Evolutionary conservation across 2,888 invertebrate species (phyloP).

Genomic region (Chalcis sispes): DNA sequence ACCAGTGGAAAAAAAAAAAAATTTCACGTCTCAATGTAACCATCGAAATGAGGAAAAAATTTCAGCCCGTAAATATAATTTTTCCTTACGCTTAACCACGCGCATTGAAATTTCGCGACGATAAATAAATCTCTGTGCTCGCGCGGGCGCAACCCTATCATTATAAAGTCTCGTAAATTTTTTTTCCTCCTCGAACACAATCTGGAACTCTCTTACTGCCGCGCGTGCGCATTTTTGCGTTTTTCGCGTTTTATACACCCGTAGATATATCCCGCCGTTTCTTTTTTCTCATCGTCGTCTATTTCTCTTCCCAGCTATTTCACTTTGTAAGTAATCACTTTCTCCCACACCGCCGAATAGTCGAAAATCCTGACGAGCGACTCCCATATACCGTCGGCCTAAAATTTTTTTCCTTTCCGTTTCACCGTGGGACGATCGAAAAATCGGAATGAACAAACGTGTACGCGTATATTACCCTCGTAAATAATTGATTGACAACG

Average conservation of each 20-base stretch:
- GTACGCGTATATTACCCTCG: neutral
- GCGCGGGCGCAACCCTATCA: constrained; percentile 24
- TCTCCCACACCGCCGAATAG: neutral
- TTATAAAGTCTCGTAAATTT: constrained; percentile 43
- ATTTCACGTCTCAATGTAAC: neutral
- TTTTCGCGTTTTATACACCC: constrained; percentile 43
- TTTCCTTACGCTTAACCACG: constrained; percentile 6
- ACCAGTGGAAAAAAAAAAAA: neutral
- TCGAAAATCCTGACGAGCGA: neutral
- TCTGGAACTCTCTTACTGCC: constrained; percentile 11
- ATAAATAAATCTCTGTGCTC: constrained; percentile 44
- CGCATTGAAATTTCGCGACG: constrained; percentile 25
- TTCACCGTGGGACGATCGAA: neutral
- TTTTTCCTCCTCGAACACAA: constrained; percentile 36
- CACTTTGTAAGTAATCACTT: constrained; percentile 42
- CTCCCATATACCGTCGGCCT: neutral
- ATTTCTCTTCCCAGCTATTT: constrained; percentile 40
- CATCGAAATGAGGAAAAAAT: neutral
- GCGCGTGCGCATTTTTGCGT: neutral
- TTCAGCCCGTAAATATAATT: neutral
- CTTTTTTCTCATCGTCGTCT: neutral
- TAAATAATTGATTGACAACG: constrained; percentile 16
- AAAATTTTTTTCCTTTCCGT: neutral
- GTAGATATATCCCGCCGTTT: neutral
- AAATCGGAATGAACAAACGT: neutral